These are phyloP conservation scores for Apteryx mantelli DNA, from an alignment of 2,113 vertebrate genomes.

Conservation along the genomic window DNA sequence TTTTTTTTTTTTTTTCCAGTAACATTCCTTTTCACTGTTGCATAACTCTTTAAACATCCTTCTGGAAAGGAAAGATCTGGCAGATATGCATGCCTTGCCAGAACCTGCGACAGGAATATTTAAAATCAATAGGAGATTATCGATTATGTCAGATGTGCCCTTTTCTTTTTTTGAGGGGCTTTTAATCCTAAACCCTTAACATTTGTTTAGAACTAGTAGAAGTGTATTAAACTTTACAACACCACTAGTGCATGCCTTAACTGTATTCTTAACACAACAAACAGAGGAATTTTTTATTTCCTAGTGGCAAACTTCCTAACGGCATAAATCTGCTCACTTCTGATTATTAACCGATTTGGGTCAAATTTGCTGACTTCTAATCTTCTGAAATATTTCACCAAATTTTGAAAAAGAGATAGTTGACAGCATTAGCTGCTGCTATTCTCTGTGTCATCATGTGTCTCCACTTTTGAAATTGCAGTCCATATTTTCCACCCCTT, in stretches of 20 bases:
- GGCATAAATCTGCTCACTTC: rapidly evolving
- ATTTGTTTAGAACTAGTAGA: neutral
- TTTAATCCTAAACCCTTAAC: neutral
- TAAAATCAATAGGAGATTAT: neutral
- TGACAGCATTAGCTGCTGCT: neutral
- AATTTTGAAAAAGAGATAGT: neutral
- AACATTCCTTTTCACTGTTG: neutral
- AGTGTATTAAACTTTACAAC: neutral
- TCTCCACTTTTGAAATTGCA: neutral
- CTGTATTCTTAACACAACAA: neutral
- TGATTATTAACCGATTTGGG: rapidly evolving
- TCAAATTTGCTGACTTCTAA: neutral
- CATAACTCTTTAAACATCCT: neutral
- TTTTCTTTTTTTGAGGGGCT: neutral
- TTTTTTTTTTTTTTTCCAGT: neutral
- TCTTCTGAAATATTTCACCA: neutral
- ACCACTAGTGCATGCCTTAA: neutral
- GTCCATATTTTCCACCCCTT: neutral
- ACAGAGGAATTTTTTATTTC: neutral
- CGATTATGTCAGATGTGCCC: neutral
- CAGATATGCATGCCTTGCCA: neutral
- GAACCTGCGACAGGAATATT: neutral
- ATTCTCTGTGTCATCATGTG: rapidly evolving
- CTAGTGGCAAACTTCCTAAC: neutral
- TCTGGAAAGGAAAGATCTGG: neutral